These are phyloP conservation scores for Oligia fasciuncula DNA, from an alignment of 2,888 invertebrate species.

Conservation along the genomic window DNA sequence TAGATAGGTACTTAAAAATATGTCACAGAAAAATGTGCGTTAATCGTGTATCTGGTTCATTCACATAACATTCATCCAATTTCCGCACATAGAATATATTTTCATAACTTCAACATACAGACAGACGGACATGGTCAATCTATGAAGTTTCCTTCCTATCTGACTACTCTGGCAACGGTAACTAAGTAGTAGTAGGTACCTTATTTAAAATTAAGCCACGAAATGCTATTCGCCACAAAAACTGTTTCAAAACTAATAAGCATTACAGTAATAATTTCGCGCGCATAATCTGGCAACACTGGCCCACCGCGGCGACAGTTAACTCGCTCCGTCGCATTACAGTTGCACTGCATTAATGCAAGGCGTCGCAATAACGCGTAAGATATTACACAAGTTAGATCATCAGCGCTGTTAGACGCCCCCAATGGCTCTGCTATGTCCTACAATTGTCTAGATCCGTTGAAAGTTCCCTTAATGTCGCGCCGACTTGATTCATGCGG, in stretches of 20 bases:
- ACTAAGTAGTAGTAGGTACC: slow-evolving; percentile 1
- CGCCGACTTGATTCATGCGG: slow-evolving; percentile 77
- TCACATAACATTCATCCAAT: not conserved
- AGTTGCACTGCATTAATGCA: slow-evolving; percentile 79
- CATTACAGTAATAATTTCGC: slow-evolving; percentile 66
- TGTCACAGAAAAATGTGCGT: not conserved
- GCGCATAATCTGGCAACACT: slow-evolving; percentile 65
- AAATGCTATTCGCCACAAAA: slow-evolving; percentile 31
- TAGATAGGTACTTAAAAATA: too few relatives aligned
- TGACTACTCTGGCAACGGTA: slow-evolving; percentile 7
- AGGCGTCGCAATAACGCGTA: slow-evolving; percentile 79
- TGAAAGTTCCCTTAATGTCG: slow-evolving; percentile 76
- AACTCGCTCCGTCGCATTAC: slow-evolving; percentile 63
- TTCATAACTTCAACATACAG: not conserved
- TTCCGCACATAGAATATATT: not conserved
- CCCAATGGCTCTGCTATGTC: slow-evolving; percentile 73
- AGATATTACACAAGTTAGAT: slow-evolving; percentile 85
- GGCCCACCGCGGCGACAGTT: slow-evolving; percentile 62
- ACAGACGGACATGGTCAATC: not conserved
- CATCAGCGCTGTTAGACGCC: slow-evolving; percentile 79
- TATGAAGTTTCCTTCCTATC: not conserved
- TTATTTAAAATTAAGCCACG: slow-evolving; percentile 34
- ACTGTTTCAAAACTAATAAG: slow-evolving; percentile 61
- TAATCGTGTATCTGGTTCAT: not conserved
- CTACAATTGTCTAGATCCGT: slow-evolving; percentile 73